Base-by-base conservation (phyloP, 2,113 vertebrate species). In the Pyrgilauda ruficollis region DNA sequence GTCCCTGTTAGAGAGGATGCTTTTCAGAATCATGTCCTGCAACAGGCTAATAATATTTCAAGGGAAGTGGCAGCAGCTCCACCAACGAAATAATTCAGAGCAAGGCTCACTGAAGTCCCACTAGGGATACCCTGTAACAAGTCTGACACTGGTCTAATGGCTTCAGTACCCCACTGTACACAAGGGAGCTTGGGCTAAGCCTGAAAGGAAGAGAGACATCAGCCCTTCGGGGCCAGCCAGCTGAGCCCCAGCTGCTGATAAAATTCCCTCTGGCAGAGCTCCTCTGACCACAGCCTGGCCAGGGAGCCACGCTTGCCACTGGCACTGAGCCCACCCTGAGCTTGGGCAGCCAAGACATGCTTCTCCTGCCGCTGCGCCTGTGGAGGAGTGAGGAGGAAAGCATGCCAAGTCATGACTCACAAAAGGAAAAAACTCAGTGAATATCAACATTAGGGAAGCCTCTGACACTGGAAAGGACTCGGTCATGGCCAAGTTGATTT, bases 231-330 rank as follows among this genome's bases (percentile, higher is more conserved):
- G 17, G 6, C 7, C 19, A 2, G 67, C 35, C 39, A 70, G 1
- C 23, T 18, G 35, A 82, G 55, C 23, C 21, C 28, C 50, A 43
- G n/a, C 15, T 74, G 59, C 20, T 59, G 43, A 43, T 66, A 63
- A 35, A 64, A 39, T 22, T 52, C 15, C 20, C 35, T n/a, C 52
- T 2, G 2, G 19, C 30, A 74, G 19, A 70, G 44, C 35, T 10
- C 14, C 18, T 47, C 28, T 53, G 67, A 47, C 73, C 9, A 2
- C 21, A 87, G 52, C 24, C 44, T 1, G 4, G 68, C 46, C 6
- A 1, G 23, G 24, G 44, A 91, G 33, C 66, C 4, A 9, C 0
- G 0, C 33, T 88, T 52, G 43, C 73, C 1, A 0, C 47, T 64
- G 91, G 84, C 81, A 27, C 20, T 1, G 1, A 92, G 91, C 89